Evolutionary conservation across 1,140 invertebrate species (phyloP).

Genomic region (Macrosteles quadrilineatus): DNA sequence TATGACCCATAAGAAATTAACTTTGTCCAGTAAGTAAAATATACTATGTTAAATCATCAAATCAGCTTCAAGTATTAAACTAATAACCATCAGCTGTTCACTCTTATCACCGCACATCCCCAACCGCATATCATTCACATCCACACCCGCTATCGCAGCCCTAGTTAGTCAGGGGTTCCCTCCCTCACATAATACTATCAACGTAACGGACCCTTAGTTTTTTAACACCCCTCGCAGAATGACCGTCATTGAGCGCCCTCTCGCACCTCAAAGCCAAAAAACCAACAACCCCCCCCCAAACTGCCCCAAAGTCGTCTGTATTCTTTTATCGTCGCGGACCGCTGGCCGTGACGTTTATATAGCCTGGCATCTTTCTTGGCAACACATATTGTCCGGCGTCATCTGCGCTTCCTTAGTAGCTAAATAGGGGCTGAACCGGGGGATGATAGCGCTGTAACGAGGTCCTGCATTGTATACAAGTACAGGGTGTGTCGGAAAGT

Average conservation of each 20-base stretch:
- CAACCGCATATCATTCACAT: too few relatives aligned
- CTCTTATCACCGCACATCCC: too few relatives aligned
- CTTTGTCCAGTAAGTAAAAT: too few relatives aligned
- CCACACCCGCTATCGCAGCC: background rate
- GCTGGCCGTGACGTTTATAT: slow-evolving; percentile 33
- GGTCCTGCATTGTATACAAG: too few relatives aligned
- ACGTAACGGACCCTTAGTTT: slow-evolving; percentile 38
- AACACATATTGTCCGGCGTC: background rate
- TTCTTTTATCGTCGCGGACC: slow-evolving; percentile 32
- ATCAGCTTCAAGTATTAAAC: too few relatives aligned
- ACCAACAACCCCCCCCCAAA: slow-evolving; percentile 31
- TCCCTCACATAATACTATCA: slow-evolving; percentile 33
- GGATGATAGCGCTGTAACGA: too few relatives aligned
- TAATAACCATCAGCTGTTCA: too few relatives aligned
- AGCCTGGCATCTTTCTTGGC: slow-evolving; percentile 21
- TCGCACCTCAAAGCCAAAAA: slow-evolving; percentile 36
- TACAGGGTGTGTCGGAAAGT: too few relatives aligned
- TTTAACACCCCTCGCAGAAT: slow-evolving; percentile 35
- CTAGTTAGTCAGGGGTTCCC: slow-evolving; percentile 4
- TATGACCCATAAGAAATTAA: too few relatives aligned
- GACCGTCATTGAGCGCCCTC: slow-evolving; percentile 36
- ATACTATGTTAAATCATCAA: too few relatives aligned
- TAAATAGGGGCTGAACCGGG: too few relatives aligned
- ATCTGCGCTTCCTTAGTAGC: background rate
- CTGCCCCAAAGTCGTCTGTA: background rate